Conservation (phyloP, 2,888 invertebrate genomes). For the Bombyx huttoni region DNA sequence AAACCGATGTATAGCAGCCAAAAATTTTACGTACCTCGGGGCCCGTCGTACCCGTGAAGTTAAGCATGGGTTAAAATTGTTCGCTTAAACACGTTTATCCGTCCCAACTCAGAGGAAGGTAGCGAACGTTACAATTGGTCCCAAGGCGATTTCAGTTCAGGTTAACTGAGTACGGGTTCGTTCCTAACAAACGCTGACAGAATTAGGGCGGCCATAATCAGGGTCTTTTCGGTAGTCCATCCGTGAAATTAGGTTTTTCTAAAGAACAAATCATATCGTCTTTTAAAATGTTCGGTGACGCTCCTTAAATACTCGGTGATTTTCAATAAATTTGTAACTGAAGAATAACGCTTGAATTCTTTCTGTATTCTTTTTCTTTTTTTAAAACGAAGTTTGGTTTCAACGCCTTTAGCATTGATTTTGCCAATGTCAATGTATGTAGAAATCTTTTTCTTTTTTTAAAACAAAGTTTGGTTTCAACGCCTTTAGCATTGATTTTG, state of each 20-base stretch:
- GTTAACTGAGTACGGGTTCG: slow-evolving; percentile 34
- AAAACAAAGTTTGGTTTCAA: too few species aligned
- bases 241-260: background rate
- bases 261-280: too few species aligned
- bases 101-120: slow-evolving; percentile 33
- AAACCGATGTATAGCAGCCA: slow-evolving; percentile 24
- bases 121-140: slow-evolving; percentile 53
- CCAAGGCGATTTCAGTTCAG: slow-evolving; percentile 45
- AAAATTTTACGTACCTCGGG: slow-evolving; percentile 29
- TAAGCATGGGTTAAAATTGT: slow-evolving; percentile 60
- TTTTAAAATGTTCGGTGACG: too few species aligned
- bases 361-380: too few species aligned
- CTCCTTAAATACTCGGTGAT: too few species aligned
- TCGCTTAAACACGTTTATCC: slow-evolving; percentile 61
- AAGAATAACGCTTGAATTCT: too few species aligned
- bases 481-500: too few species aligned
- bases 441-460: too few species aligned
- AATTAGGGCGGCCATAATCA: slow-evolving; percentile 41
- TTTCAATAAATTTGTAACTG: too few species aligned
- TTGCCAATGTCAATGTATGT: too few species aligned
- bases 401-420: too few species aligned
- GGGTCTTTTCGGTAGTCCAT: slow-evolving; percentile 4
- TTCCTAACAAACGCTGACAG: slow-evolving; percentile 26
- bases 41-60: slow-evolving; percentile 29
- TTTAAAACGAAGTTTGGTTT: too few species aligned